Percentiles rank a stretch among this genome's conserved stretches.
These are phyloP conservation scores for Conopomorpha cramerella DNA, from an alignment of 1,140 invertebrate species.

Conservation along the genomic window DNA sequence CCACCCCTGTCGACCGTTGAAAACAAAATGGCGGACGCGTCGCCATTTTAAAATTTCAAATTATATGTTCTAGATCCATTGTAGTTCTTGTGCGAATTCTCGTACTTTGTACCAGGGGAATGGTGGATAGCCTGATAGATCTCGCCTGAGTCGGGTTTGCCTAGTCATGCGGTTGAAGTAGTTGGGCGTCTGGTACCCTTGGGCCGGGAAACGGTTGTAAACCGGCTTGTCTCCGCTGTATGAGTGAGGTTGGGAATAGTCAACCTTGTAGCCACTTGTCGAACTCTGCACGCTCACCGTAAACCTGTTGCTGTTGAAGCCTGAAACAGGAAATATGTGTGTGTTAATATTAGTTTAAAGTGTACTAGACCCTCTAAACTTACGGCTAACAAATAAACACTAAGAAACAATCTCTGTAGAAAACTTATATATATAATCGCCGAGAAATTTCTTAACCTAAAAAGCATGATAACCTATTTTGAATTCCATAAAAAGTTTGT, in stretches of 20 bases:
- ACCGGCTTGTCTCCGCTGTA: constrained; percentile 41
- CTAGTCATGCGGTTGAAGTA: constrained; percentile 53
- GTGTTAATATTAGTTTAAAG: constrained; percentile 3
- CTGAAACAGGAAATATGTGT: constrained; percentile 18
- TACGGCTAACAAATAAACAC: too few relatives aligned
- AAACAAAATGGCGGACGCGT: too few relatives aligned
- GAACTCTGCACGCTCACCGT: constrained; percentile 35
- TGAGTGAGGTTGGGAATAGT: constrained; percentile 50
- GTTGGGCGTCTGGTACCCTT: constrained; percentile 34
- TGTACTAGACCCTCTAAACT: too few relatives aligned
- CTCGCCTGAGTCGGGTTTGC: constrained; percentile 49
- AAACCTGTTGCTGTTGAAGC: constrained; percentile 40
- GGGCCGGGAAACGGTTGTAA: constrained; percentile 44
- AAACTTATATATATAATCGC: too few relatives aligned
- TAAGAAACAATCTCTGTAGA: too few relatives aligned
- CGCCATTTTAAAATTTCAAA: too few relatives aligned
- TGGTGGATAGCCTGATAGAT: constrained; percentile 46
- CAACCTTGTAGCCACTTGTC: constrained; percentile 54
- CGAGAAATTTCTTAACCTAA: too few relatives aligned
- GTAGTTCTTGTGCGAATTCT: constrained; percentile 64
- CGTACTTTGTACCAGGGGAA: constrained; percentile 77
- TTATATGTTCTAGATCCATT: too few relatives aligned
- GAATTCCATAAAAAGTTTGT: too few relatives aligned
- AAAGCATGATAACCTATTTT: too few relatives aligned
- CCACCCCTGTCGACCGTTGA: too few relatives aligned